These are phyloP conservation scores for Eledona agricola DNA, from an alignment of 2,888 invertebrate species.

Conservation along the genomic window DNA sequence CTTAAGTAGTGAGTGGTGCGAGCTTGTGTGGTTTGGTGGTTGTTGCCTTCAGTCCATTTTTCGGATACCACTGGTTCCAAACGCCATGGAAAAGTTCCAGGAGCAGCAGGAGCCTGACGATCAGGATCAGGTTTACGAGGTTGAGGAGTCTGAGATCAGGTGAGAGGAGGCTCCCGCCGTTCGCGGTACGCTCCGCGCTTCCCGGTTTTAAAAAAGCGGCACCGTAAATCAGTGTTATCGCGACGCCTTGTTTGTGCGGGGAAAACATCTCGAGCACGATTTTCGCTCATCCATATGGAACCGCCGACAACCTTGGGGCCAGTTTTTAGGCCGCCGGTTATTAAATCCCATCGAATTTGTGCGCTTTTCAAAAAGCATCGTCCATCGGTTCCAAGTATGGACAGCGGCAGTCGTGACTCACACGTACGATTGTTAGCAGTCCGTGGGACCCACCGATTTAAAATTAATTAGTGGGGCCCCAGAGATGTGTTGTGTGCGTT, in stretches of 20 bases:
- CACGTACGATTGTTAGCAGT: constrained; percentile 40
- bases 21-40: constrained; percentile 44
- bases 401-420: constrained; percentile 39
- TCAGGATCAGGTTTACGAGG: constrained; percentile 78
- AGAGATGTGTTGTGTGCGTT: constrained; percentile 1
- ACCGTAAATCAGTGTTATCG: constrained; percentile 13
- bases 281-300: constrained; percentile 25
- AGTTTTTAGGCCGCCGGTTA: constrained; percentile 14
- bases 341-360: constrained; percentile 4
- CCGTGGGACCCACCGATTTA: too few species aligned
- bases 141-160: constrained; percentile 70
- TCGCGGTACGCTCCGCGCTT: too few species aligned
- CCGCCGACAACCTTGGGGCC: constrained; percentile 13
- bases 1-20: constrained; percentile 47
- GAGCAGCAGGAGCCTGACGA: constrained; percentile 77
- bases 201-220: constrained; percentile 11
- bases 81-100: constrained; percentile 71
- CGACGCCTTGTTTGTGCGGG: neutral
- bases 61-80: constrained; percentile 32
- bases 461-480: constrained; percentile 7
- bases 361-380: neutral
- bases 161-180: too few species aligned
- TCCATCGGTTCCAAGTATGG: constrained; percentile 2
- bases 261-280: constrained; percentile 4
- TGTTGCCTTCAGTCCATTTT: constrained; percentile 35